Percentiles rank a stretch among this genome's conserved stretches.
phyloP scores from a whole-genome alignment of 2,888 invertebrate genomes.

The Digitonthophagus gazella region DNA sequence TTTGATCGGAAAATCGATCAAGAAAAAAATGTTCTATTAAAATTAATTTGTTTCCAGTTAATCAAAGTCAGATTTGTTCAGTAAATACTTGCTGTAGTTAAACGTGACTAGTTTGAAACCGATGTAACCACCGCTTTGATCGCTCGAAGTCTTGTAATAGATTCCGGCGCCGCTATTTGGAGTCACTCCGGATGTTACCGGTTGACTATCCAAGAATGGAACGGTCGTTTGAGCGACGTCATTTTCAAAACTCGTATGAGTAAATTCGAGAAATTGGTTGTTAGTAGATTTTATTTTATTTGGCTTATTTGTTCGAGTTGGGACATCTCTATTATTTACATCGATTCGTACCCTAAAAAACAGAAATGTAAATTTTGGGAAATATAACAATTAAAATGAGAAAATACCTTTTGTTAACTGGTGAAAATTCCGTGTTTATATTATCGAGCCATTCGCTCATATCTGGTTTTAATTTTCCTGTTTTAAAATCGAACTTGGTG shows the following conservation, averaged over 20 bases:
- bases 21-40: no score
- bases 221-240: constrained; percentile 60
- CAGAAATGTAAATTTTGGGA: no score
- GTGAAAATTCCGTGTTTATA: constrained; percentile 74
- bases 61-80: not conserved
- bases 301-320: constrained; percentile 55
- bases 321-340: constrained; percentile 64
- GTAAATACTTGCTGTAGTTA: constrained; percentile 42
- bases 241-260: constrained; percentile 52
- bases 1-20: not conserved
- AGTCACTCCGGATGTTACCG: constrained; percentile 49
- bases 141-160: constrained; percentile 53
- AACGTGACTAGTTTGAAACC: constrained; percentile 54
- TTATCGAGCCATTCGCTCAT: constrained; percentile 79
- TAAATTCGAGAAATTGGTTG: constrained; percentile 52
- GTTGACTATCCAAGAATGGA: constrained; percentile 58
- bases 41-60: constrained; percentile 3
- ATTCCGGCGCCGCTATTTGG: constrained; percentile 56
- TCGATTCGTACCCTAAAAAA: constrained; percentile 56
- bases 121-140: constrained; percentile 55
- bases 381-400: not conserved
- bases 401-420: constrained; percentile 8
- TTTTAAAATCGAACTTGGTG: constrained; percentile 76
- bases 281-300: constrained; percentile 42
- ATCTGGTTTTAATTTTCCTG: constrained; percentile 64